Conservation (phyloP, 2,888 invertebrate species). For the Sacculina carcini region DNA sequence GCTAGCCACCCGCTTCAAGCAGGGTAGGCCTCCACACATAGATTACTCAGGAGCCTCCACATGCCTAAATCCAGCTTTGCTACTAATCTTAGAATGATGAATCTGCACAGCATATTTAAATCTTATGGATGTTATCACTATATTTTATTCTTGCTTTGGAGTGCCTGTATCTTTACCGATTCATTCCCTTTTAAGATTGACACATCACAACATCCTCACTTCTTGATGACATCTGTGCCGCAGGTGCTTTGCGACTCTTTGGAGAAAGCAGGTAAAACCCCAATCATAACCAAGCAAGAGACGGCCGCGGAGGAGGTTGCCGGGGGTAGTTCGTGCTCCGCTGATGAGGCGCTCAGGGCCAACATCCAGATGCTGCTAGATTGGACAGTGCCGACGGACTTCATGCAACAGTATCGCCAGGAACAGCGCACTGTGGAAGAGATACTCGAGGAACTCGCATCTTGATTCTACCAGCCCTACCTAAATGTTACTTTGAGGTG, state of each 20-base stretch:
- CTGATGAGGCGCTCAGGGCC: conserved; percentile 30
- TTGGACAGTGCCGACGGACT: conserved; percentile 49
- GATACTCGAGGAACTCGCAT: conserved; percentile 43
- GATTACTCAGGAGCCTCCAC: no score
- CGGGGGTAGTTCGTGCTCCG: conserved; percentile 7
- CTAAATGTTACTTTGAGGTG: no score
- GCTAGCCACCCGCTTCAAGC: no score
- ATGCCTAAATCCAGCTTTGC: no score
- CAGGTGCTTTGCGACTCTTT: conserved; percentile 43
- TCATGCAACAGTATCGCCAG: conserved; percentile 44
- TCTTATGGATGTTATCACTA: no score
- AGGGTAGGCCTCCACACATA: no score
- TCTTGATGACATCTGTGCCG: neutral
- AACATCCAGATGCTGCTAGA: conserved; percentile 51
- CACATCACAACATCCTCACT: neutral
- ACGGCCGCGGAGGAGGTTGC: neutral
- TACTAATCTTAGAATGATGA: no score
- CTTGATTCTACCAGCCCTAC: no score
- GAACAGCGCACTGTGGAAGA: conserved; percentile 51
- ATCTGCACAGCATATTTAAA: no score
- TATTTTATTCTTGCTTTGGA: no score
- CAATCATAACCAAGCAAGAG: conserved; percentile 32
- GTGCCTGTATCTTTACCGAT: no score
- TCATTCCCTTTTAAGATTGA: no score
- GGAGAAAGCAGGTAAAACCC: conserved; percentile 39